Evolutionary conservation across 2,797 vertebrate genomes (phyloP), one percentile per base, ranked within the genome.

Genomic region (Peromyscus eremicus): DNA sequence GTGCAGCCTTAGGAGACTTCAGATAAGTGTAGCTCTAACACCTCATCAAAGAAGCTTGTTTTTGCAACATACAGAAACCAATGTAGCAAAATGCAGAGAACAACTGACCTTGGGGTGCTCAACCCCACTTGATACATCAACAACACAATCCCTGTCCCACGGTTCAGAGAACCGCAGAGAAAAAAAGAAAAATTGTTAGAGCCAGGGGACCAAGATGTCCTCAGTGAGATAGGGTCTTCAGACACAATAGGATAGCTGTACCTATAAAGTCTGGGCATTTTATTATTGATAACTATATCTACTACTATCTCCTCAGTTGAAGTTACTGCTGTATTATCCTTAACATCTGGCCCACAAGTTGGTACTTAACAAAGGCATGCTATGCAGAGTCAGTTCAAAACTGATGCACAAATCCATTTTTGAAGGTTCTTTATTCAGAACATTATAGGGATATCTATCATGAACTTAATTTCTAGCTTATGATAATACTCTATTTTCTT

Each of bases 401-500:
- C 76, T 83, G 21, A 79, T 14, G 55, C 77, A 60, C 25, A 80
- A 52, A 73, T 85, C 3, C 71, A 12, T 52, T 91, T 94, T 60
- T 94, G 2, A 93, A 92, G 83, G n/a, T 68, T 68, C 19, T 46
- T 70, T 8, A 83, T 68, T 52, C n/a, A 94, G 66, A 92, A 90
- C 13, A 43, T 29, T 90, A 25, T 49, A 93, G 93, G 37, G 68
- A 73, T 11, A 84, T 52, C 32, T 57, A 94, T 75, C 60, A 85
- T 55, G n/a, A 94, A 52, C 14, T 88, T 80, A 77, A 79, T 96
- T 96, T 40, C 55, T 8, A 80, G 43, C 27, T 94, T 60, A 92
- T 66, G 25, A 83, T 8, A 95, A 88, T 60, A 84, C 6, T 71
- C 92, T 68, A 60, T 57, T 89, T 92, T 90, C 27, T 70, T 91